These are phyloP conservation scores for Spicauda simplicius DNA, from an alignment of 2,888 invertebrate genomes.

Conservation along the genomic window DNA sequence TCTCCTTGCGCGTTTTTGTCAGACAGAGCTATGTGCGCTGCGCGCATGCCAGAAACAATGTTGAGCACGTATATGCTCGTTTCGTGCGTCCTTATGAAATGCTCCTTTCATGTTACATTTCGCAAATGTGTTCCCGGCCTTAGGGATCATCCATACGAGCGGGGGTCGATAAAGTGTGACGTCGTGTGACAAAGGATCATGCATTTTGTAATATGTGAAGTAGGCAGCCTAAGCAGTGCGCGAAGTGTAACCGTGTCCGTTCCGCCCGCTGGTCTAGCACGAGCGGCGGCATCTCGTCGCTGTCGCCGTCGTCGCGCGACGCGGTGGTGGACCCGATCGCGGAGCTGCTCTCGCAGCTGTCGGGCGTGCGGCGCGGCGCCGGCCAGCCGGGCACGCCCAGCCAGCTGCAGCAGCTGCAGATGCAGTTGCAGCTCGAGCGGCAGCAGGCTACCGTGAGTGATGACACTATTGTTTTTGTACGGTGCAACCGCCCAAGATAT, in stretches of 20 bases:
- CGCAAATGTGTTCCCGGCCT: too few relatives aligned
- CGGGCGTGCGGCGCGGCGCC: constrained; percentile 92
- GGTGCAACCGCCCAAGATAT: too few relatives aligned
- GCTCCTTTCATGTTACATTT: too few relatives aligned
- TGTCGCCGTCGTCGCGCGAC: constrained; percentile 95
- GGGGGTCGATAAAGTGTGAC: too few relatives aligned
- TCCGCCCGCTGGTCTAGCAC: constrained; percentile 84
- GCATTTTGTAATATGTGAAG: too few relatives aligned
- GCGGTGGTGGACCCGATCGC: constrained; percentile 98
- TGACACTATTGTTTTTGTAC: neutral
- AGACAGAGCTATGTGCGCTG: too few relatives aligned
- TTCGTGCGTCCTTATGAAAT: too few relatives aligned
- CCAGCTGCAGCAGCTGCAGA: constrained; percentile 96
- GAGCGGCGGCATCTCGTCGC: constrained; percentile 92
- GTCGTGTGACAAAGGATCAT: too few relatives aligned
- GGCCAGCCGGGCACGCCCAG: constrained; percentile 86
- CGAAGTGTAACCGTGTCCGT: constrained; percentile 31
- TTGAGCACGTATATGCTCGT: too few relatives aligned
- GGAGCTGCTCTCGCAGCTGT: constrained; percentile 97
- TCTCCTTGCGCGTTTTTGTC: too few relatives aligned
- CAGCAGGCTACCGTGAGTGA: constrained; percentile 90
- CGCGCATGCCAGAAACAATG: too few relatives aligned
- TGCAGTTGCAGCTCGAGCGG: constrained; percentile 96
- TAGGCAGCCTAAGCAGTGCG: neutral
- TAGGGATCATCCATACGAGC: too few relatives aligned